Percentiles rank a stretch among this genome's conserved stretches.
phyloP scores from a whole-genome alignment of 1,140 invertebrate species.

The Aphis craccivora region DNA sequence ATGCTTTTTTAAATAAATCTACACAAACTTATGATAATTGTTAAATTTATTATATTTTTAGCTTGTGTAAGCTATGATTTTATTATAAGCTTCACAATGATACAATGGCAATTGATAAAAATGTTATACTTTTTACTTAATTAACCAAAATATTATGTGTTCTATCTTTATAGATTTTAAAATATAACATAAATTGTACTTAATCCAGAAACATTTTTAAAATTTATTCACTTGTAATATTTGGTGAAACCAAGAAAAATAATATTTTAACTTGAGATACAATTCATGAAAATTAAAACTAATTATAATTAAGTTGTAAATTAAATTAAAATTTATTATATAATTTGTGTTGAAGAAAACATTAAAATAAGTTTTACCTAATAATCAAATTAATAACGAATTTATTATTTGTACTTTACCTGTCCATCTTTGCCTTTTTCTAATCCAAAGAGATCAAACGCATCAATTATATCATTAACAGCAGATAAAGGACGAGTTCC shows the following conservation, averaged over 20 bases:
- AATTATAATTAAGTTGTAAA: background rate
- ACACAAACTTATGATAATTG: too few relatives aligned
- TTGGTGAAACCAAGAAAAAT: background rate
- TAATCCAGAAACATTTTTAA: background rate
- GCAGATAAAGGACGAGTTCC: slow-evolving; percentile 82
- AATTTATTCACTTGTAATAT: background rate
- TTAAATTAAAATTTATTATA: background rate
- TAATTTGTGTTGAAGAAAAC: background rate
- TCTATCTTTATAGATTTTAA: too few relatives aligned
- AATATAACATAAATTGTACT: background rate
- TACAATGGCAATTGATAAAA: background rate
- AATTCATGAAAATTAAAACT: background rate
- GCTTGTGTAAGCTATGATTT: too few relatives aligned
- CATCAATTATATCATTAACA: slow-evolving; percentile 83
- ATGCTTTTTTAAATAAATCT: too few relatives aligned
- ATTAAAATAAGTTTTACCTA: background rate
- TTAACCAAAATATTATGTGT: background rate
- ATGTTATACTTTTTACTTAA: background rate
- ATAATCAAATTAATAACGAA: background rate
- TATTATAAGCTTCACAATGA: too few relatives aligned
- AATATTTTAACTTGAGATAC: background rate
- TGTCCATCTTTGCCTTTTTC: slow-evolving; percentile 84
- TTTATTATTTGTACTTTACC: slow-evolving; percentile 64
- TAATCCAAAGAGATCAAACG: slow-evolving; percentile 83
- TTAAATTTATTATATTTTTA: too few relatives aligned